A percentile compares a stretch with the other conserved stretches of the same genome.
Evolutionary conservation across 2,797 vertebrate species (phyloP).

Genomic region (Onychomys leucogaster): DNA sequence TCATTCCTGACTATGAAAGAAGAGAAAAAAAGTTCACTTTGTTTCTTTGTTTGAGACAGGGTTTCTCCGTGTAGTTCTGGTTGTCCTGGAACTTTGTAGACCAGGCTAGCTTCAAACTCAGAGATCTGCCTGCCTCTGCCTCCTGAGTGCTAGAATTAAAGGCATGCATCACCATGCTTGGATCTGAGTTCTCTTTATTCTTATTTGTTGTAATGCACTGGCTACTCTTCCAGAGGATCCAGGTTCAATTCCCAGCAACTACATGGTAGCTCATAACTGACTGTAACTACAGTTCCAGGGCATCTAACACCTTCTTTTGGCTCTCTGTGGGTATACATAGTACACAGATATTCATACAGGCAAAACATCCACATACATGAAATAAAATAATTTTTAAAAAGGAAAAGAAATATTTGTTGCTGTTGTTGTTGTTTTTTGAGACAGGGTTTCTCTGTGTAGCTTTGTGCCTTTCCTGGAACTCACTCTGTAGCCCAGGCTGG

Average conservation of each 20-base stretch:
- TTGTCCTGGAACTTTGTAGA: neutral
- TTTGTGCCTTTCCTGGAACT: no score
- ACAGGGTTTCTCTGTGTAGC: no score
- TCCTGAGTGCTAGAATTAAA: neutral
- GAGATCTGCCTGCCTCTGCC: neutral
- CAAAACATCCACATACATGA: neutral
- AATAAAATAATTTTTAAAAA: neutral
- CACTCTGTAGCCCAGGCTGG: no score
- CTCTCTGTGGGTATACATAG: no score
- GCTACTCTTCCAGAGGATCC: neutral
- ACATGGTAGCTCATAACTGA: neutral
- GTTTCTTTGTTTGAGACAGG: neutral
- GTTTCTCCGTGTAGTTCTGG: neutral
- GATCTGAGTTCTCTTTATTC: neutral
- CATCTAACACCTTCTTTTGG: no score
- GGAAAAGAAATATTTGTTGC: no score
- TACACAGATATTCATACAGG: no score
- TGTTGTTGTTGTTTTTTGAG: no score
- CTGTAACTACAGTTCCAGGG: neutral
- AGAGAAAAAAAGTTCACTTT: neutral
- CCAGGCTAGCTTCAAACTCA: neutral
- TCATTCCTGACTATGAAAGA: neutral
- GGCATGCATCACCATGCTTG: no score
- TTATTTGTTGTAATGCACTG: neutral
- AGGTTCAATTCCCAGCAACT: neutral